A percentile compares a stretch with the other conserved stretches of the same genome.
phyloP scores from a whole-genome alignment of 2,113 vertebrate genomes.

The Archilochus colubris region DNA sequence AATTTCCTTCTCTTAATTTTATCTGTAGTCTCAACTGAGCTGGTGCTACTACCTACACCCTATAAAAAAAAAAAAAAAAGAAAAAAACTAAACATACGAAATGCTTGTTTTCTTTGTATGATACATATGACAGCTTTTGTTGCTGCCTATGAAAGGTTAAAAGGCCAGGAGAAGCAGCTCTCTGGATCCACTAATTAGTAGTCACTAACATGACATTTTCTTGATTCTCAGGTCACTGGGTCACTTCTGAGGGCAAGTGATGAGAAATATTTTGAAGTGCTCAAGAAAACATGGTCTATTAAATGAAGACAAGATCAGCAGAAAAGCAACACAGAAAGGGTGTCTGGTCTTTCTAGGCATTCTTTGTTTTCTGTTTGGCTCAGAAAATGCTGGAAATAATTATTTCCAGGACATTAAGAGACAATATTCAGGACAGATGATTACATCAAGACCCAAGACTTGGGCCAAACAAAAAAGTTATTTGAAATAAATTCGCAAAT shows the following conservation, averaged over 20 bases:
- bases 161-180: conserved; percentile 75
- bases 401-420: background rate
- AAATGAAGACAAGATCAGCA: background rate
- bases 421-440: background rate
- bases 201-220: conserved; percentile 79
- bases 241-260: conserved; percentile 75
- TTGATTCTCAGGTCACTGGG: conserved; percentile 79
- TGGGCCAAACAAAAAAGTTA: background rate
- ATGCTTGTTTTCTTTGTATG: conserved; percentile 75
- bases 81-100: background rate
- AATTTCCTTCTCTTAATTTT: conserved; percentile 65
- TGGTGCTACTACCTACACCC: conserved; percentile 19
- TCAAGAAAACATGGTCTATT: conserved; percentile 43
- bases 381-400: conserved; percentile 25
- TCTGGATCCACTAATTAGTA: conserved; percentile 85
- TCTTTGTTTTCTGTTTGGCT: conserved; percentile 8
- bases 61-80: background rate
- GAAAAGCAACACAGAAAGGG: background rate
- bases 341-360: background rate
- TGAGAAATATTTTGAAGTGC: conserved; percentile 59
- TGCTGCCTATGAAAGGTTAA: conserved; percentile 70
- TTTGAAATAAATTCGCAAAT: conserved; percentile 6
- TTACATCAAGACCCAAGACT: background rate
- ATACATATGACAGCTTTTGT: conserved; percentile 77
- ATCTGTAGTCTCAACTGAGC: conserved; percentile 55